phyloP scores from a whole-genome alignment of 1,140 invertebrate species.

The Dermatophagoides farinae region DNA sequence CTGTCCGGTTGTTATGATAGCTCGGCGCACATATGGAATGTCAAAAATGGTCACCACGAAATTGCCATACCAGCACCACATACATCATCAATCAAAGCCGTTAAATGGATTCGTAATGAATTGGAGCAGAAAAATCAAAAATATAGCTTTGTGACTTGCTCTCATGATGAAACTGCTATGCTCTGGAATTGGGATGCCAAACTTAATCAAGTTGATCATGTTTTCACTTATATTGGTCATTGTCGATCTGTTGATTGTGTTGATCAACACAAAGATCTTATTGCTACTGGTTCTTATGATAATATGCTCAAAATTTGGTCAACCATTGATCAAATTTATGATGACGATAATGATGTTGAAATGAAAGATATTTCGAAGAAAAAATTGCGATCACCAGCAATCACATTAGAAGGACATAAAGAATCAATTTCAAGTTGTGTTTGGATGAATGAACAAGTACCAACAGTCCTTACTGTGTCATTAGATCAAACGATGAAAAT shows the following conservation, averaged over 20 bases:
- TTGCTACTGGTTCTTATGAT: constrained; percentile 87
- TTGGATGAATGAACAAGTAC: constrained; percentile 42
- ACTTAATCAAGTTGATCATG: constrained; percentile 52
- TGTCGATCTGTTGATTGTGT: constrained; percentile 68
- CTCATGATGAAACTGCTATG: constrained; percentile 59
- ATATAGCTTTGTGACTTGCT: constrained; percentile 17
- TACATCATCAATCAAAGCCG: constrained; percentile 57
- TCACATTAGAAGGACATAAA: constrained; percentile 74
- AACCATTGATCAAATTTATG: constrained; percentile 18
- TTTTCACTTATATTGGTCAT: constrained; percentile 63
- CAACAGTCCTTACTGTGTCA: constrained; percentile 46
- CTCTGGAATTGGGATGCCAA: constrained; percentile 67
- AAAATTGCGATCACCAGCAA: constrained; percentile 35
- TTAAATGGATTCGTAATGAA: constrained; percentile 48
- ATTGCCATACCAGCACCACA: constrained; percentile 70
- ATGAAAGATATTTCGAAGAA: constrained; percentile 5
- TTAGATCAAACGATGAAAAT: constrained; percentile 89
- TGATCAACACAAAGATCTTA: constrained; percentile 28
- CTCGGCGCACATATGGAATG: constrained; percentile 67
- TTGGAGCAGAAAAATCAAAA: neutral
- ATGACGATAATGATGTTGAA: constrained; percentile 2
- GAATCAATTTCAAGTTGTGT: constrained; percentile 63
- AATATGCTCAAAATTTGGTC: constrained; percentile 37
- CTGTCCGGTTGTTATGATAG: constrained; percentile 87
- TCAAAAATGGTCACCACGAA: constrained; percentile 50